Evolutionary conservation across 2,113 vertebrate genomes (phyloP).

Genomic region (Dicentrarchus labrax): DNA sequence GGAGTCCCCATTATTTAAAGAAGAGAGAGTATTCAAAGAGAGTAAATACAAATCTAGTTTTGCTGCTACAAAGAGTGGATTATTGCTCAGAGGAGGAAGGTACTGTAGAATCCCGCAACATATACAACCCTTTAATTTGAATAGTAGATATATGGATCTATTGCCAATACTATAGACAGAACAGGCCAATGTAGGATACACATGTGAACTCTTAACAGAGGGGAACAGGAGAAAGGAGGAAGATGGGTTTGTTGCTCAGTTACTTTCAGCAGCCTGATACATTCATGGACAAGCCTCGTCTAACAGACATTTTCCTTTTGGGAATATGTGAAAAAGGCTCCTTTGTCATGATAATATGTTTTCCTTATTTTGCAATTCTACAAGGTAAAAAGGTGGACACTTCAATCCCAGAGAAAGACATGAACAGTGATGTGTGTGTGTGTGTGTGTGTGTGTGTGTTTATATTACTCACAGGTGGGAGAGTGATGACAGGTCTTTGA

Average conservation of each 20-base stretch:
- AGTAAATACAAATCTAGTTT: not conserved
- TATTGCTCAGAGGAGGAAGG: not conserved
- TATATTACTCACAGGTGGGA: constrained; percentile 94
- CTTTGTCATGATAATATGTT: constrained; percentile 34
- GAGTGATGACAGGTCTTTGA: constrained; percentile 94
- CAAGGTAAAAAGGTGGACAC: constrained; percentile 14
- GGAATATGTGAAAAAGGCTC: not conserved
- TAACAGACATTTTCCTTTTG: constrained; percentile 6
- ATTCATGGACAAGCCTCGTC: not conserved
- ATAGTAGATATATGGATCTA: not conserved
- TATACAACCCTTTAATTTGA: not conserved
- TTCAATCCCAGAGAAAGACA: constrained; percentile 17
- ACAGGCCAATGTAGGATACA: not conserved
- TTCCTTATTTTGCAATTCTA: constrained; percentile 24
- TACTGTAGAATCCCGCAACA: not conserved
- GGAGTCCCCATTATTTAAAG: not conserved
- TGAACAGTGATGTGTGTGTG: constrained; percentile 26
- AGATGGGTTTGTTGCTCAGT: not conserved
- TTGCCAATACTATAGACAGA: not conserved
- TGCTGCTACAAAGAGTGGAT: not conserved
- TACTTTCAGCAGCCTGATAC: constrained; percentile 4
- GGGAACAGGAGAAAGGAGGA: not conserved
- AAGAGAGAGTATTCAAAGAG: too few relatives aligned
- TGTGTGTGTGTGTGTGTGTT: constrained; percentile 38
- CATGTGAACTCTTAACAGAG: not conserved